phyloP scores from a whole-genome alignment of 2,888 invertebrate genomes.

The Nomada fabriciana region DNA sequence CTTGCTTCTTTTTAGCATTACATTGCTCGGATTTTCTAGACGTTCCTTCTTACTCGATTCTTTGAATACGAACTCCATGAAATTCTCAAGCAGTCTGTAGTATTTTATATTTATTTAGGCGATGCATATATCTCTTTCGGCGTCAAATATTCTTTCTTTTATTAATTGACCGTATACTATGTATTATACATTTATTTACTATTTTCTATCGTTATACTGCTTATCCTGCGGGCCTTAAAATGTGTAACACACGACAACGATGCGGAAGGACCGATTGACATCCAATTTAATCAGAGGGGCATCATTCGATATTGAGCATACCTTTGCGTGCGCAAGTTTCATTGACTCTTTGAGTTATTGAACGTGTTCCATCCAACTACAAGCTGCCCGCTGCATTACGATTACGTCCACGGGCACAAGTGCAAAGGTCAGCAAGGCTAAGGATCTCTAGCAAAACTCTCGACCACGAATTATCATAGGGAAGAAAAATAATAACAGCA shows the following conservation, averaged over 20 bases:
- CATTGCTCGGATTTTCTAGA: neutral
- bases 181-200: no score
- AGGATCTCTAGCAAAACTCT: neutral
- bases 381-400: conserved; percentile 20
- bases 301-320: conserved; percentile 53
- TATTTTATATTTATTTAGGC: neutral
- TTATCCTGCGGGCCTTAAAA: neutral
- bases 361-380: conserved; percentile 45
- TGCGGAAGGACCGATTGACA: conserved; percentile 43
- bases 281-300: conserved; percentile 59
- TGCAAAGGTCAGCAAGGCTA: conserved; percentile 26
- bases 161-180: no score
- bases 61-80: neutral
- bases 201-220: no score
- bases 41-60: neutral
- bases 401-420: neutral
- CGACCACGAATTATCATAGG: neutral
- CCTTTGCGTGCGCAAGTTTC: conserved; percentile 61
- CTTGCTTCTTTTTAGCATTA: neutral
- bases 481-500: neutral
- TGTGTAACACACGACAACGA: conserved; percentile 4
- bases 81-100: neutral
- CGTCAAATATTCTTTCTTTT: neutral
- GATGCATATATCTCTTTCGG: neutral
- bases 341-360: conserved; percentile 59